These are phyloP conservation scores for Suncus etruscus DNA, from an alignment of 2,113 vertebrate species.

Conservation along the genomic window DNA sequence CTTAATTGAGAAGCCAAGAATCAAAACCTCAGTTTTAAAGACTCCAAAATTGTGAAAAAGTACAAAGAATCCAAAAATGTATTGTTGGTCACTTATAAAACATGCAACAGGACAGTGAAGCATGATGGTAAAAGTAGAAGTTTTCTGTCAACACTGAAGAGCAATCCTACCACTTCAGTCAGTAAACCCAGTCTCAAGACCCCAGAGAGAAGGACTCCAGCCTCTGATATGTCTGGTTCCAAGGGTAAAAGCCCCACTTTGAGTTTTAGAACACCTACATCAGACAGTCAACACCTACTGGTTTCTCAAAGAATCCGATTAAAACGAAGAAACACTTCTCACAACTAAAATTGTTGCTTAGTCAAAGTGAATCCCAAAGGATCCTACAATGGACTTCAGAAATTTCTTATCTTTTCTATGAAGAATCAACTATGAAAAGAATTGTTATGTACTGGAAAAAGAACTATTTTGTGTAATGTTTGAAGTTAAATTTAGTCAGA, in stretches of 20 bases:
- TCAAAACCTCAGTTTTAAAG: conserved; percentile 88
- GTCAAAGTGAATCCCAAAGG: conserved; percentile 88
- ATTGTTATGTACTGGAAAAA: background rate
- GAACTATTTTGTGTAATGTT: conserved; percentile 9
- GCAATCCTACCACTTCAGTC: too few species aligned
- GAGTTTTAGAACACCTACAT: conserved; percentile 85
- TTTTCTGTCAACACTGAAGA: too few species aligned
- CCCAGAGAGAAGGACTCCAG: too few species aligned
- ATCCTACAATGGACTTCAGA: conserved; percentile 91
- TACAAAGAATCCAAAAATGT: conserved; percentile 90
- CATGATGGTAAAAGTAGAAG: too few species aligned
- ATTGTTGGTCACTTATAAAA: too few species aligned
- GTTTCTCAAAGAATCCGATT: conserved; percentile 86
- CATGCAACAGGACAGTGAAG: too few species aligned
- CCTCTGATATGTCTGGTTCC: too few species aligned
- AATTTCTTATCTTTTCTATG: conserved; percentile 91
- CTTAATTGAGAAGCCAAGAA: conserved; percentile 88
- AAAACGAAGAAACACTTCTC: conserved; percentile 91
- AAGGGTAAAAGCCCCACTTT: too few species aligned
- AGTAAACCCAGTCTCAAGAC: too few species aligned
- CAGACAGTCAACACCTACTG: conserved; percentile 83
- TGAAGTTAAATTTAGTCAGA: conserved; percentile 45
- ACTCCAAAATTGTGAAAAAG: conserved; percentile 89
- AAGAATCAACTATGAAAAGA: conserved; percentile 40
- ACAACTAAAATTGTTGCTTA: conserved; percentile 93